Evolutionary conservation across 1,140 invertebrate species (phyloP).

Genomic region (Campodea augens): DNA sequence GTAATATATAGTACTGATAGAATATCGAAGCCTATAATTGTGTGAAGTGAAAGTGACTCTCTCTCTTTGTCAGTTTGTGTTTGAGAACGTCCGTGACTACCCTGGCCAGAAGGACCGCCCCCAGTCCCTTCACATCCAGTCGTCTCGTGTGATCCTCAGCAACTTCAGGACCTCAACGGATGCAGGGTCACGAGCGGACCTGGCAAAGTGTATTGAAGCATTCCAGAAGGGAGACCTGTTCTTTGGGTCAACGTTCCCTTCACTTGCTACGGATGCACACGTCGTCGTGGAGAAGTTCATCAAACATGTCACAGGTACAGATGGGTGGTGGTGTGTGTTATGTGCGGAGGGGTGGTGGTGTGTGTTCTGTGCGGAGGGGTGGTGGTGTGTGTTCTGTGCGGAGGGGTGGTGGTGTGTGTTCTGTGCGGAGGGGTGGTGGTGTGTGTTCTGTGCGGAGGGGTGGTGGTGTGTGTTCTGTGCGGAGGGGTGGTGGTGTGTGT

Average conservation of each 20-base stretch:
- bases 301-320: conserved; percentile 45
- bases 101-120: conserved; percentile 59
- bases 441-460: too few species aligned
- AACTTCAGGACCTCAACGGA: conserved; percentile 56
- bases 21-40: too few species aligned
- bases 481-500: too few species aligned
- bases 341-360: too few species aligned
- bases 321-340: too few species aligned
- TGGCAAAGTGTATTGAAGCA: conserved; percentile 48
- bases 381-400: too few species aligned
- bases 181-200: conserved; percentile 38
- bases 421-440: too few species aligned
- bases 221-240: conserved; percentile 54
- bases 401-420: too few species aligned
- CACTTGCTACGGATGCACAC: conserved; percentile 36
- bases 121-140: conserved; percentile 57
- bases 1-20: too few species aligned
- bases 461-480: too few species aligned
- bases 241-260: conserved; percentile 49
- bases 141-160: conserved; percentile 54
- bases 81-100: conserved; percentile 46
- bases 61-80: conserved; percentile 40
- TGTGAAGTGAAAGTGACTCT: too few species aligned
- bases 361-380: too few species aligned
- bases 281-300: conserved; percentile 54